Conservation (phyloP, 2,113 vertebrate genomes). For the Crotalus tigris region DNA sequence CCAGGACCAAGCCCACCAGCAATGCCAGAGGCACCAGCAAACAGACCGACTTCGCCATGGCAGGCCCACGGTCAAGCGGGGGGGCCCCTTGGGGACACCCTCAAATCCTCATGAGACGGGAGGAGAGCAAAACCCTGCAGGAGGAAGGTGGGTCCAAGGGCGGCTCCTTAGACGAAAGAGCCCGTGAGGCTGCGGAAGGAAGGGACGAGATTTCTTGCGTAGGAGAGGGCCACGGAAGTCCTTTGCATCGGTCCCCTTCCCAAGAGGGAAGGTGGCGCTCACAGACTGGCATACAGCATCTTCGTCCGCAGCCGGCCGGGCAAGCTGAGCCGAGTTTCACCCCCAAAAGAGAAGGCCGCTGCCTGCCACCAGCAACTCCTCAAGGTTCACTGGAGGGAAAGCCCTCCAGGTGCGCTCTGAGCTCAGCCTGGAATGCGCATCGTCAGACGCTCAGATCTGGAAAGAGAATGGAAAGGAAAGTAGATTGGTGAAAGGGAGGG, state of each 20-base stretch:
- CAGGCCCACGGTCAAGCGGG: not conserved
- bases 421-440: conserved; percentile 25
- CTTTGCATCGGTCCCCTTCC: not conserved
- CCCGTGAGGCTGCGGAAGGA: not conserved
- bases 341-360: not conserved
- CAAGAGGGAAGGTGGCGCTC: not conserved
- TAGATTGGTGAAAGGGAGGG: not conserved
- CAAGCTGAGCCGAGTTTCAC: not conserved
- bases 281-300: not conserved
- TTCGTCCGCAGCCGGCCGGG: not conserved
- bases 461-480: not conserved
- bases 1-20: conserved; percentile 57
- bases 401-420: not conserved
- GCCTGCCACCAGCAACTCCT: not conserved
- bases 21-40: conserved; percentile 30
- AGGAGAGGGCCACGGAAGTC: not conserved
- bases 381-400: not conserved
- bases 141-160: not conserved
- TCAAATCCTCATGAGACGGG: conserved; percentile 19
- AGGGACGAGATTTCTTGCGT: not conserved
- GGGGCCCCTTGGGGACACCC: not conserved
- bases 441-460: conserved; percentile 4
- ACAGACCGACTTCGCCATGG: accelerated
- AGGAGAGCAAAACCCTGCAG: not conserved
- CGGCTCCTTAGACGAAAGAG: no score